Conservation (phyloP, 2,113 vertebrate genomes). For the Oncorhynchus kisutch region DNA sequence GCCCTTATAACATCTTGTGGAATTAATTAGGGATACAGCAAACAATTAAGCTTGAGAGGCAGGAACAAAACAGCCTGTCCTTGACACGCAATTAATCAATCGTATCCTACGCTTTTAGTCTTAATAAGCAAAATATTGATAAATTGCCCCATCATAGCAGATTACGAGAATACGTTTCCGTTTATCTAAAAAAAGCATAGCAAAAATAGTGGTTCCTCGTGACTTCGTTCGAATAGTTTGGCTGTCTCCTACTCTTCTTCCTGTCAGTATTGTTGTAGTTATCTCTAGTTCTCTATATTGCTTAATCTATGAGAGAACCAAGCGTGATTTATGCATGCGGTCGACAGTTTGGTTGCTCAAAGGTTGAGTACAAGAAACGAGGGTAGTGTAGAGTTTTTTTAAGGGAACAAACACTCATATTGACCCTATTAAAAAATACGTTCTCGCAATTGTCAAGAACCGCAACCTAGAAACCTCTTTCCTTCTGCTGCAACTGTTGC, state of each 20-base stretch:
- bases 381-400: conserved; percentile 9
- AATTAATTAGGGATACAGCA: conserved; percentile 62
- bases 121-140: conserved; percentile 31
- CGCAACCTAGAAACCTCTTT: conserved; percentile 80
- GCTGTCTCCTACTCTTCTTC: conserved; percentile 47
- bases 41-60: conserved; percentile 65
- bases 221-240: conserved; percentile 67
- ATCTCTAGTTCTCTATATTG: conserved; percentile 51
- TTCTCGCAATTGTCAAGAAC: conserved; percentile 50
- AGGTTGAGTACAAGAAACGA: conserved; percentile 26
- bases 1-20: conserved; percentile 61
- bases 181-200: conserved; percentile 74
- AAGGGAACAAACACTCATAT: conserved; percentile 50
- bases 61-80: conserved; percentile 32
- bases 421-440: conserved; percentile 36
- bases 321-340: conserved; percentile 55
- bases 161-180: conserved; percentile 33
- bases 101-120: conserved; percentile 33
- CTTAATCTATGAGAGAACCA: conserved; percentile 56
- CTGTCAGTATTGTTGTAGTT: conserved; percentile 2
- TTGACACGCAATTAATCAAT: conserved; percentile 37
- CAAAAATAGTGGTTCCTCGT: conserved; percentile 57
- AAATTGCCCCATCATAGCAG: conserved; percentile 55
- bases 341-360: conserved; percentile 60
- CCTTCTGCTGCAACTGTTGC: conserved; percentile 53